Conservation (phyloP, 1,140 invertebrate genomes). For the Halictus rubicundus region DNA sequence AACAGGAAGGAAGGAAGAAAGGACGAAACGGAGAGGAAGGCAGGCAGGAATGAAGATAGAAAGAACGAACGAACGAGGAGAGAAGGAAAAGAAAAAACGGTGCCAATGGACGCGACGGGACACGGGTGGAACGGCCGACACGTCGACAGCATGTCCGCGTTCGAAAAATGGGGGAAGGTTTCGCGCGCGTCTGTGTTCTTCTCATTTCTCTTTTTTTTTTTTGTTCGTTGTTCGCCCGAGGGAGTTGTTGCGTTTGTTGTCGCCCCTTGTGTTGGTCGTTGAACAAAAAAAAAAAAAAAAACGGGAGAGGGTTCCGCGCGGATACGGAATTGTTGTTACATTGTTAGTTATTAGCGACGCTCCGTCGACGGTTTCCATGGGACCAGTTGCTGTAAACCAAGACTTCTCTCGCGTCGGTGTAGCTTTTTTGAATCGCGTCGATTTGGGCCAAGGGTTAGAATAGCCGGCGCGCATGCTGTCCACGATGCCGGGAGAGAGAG, state of each 20-base stretch:
- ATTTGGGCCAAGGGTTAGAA: background rate
- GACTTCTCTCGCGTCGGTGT: conserved; percentile 23
- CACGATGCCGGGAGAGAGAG: background rate
- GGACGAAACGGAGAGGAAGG: conserved; percentile 9
- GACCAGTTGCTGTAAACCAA: conserved; percentile 44
- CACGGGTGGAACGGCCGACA: conserved; percentile 16
- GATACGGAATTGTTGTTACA: conserved; percentile 39
- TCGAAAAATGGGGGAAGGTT: background rate
- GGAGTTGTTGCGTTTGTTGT: conserved; percentile 2
- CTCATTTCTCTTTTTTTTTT: conserved; percentile 1
- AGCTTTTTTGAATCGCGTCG: conserved; percentile 17
- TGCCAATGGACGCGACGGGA: conserved; percentile 28
- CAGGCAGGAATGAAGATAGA: background rate
- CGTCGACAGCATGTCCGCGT: conserved; percentile 36
- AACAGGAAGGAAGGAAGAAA: background rate
- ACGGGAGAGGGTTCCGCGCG: background rate
- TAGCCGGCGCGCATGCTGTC: conserved; percentile 26
- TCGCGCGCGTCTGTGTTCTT: conserved; percentile 18
- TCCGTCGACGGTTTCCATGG: conserved; percentile 41
- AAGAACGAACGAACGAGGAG: background rate
- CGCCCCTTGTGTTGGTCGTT: conserved; percentile 16
- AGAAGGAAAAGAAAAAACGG: background rate
- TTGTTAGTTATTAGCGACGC: conserved; percentile 41
- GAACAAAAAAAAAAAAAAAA: no score
- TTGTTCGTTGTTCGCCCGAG: background rate